These are phyloP conservation scores for Vipera latastei DNA, from an alignment of 2,797 vertebrate genomes.

Conservation along the genomic window DNA sequence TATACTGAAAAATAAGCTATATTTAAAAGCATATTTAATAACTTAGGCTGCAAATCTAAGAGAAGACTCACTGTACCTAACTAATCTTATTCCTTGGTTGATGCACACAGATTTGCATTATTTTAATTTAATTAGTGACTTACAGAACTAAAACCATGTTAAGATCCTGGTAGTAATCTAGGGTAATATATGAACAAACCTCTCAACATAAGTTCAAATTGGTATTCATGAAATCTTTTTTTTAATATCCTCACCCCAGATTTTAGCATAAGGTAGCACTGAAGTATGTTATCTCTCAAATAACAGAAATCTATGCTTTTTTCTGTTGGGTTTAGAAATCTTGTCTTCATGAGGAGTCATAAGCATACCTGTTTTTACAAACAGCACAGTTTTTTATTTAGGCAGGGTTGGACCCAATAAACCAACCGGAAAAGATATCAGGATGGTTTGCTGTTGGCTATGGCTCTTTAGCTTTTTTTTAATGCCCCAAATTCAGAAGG, in stretches of 20 bases:
- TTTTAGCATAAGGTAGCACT: background rate
- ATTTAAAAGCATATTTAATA: background rate
- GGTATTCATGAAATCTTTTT: background rate
- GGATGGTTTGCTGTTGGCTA: background rate
- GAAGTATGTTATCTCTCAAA: background rate
- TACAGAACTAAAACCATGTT: background rate
- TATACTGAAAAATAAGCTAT: background rate
- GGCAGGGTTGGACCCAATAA: background rate
- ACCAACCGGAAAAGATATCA: background rate
- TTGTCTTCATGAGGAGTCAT: background rate
- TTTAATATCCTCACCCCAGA: background rate
- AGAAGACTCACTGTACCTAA: background rate
- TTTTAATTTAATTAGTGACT: background rate
- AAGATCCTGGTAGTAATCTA: background rate
- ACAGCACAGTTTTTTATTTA: background rate
- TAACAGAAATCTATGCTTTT: background rate
- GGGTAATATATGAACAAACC: background rate
- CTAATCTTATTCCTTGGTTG: background rate
- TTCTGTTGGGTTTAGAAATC: background rate
- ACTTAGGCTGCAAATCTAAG: background rate
- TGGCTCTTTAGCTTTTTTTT: background rate
- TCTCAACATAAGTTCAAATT: background rate
- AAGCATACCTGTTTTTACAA: background rate
- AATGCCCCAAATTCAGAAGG: background rate
- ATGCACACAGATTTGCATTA: background rate